Conservation (phyloP, 2,797 vertebrate species). For the Mormyrus proboscirostris region DNA sequence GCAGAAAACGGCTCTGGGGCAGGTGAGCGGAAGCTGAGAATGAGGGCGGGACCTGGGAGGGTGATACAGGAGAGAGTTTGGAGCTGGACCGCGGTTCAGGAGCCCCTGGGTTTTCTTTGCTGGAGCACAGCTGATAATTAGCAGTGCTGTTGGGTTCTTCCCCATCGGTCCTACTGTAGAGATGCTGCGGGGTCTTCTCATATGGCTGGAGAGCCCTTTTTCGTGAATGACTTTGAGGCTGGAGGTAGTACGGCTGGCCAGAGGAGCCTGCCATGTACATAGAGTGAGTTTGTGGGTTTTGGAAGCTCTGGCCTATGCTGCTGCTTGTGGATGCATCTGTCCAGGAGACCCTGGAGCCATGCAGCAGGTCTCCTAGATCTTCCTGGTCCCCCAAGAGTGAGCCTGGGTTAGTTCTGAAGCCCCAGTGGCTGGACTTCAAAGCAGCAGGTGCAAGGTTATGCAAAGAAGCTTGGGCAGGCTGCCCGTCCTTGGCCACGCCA, state of each 20-base stretch:
- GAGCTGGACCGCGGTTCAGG: neutral
- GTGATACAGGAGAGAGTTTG: neutral
- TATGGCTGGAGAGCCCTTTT: neutral
- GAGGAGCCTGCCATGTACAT: conserved; percentile 18
- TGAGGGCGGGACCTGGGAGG: neutral
- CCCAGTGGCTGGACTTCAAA: conserved; percentile 26
- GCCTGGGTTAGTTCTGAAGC: neutral
- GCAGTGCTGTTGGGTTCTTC: conserved; percentile 23
- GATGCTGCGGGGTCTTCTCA: neutral
- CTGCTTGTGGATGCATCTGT: neutral
- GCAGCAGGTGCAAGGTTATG: conserved; percentile 11
- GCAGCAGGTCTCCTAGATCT: neutral
- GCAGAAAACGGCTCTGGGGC: conserved; percentile 40
- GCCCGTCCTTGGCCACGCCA: conserved; percentile 21
- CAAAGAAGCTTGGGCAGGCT: neutral
- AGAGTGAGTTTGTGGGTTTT: neutral
- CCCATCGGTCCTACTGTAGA: neutral
- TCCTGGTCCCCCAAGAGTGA: conserved; percentile 2
- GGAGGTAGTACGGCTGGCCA: neutral
- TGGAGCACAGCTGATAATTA: conserved; percentile 45
- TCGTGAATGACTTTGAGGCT: conserved; percentile 10
- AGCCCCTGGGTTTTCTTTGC: conserved; percentile 29
- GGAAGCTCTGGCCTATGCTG: neutral
- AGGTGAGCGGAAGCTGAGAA: conserved; percentile 12
- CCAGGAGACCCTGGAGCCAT: neutral